phyloP scores from a whole-genome alignment of 2,888 invertebrate genomes.

The Hanleya hanleyi region DNA sequence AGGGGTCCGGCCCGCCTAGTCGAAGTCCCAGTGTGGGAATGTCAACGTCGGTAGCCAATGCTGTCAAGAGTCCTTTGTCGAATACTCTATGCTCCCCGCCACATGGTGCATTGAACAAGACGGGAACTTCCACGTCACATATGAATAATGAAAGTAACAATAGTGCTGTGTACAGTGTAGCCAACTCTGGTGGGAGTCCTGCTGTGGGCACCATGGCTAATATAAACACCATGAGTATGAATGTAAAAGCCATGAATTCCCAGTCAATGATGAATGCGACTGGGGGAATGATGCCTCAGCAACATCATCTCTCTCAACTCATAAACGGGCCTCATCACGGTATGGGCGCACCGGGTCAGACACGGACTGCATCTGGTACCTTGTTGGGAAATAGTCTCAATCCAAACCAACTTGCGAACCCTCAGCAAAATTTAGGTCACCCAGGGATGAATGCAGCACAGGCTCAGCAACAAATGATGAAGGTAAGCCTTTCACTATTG shows the following conservation, averaged over 20 bases:
- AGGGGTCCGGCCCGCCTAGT: conserved; percentile 23
- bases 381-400: conserved; percentile 7
- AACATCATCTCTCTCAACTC: conserved; percentile 52
- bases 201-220: conserved; percentile 10
- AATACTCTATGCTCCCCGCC: conserved; percentile 65
- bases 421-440: conserved; percentile 41
- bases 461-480: conserved; percentile 51
- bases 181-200: conserved; percentile 15
- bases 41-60: conserved; percentile 44
- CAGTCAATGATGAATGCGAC: conserved; percentile 33
- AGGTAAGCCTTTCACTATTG: no score
- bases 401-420: conserved; percentile 24
- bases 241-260: conserved; percentile 34
- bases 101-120: conserved; percentile 52
- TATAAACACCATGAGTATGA: conserved; percentile 29
- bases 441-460: conserved; percentile 50
- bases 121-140: conserved; percentile 32
- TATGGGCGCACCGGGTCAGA: conserved; percentile 47
- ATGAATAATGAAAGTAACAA: conserved; percentile 34
- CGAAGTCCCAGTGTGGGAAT: conserved; percentile 47
- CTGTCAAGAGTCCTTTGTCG: conserved; percentile 62
- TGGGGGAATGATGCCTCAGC: conserved; percentile 39
- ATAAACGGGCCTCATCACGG: conserved; percentile 70
- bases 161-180: conserved; percentile 22
- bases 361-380: conserved; percentile 29